These are phyloP conservation scores for Platalea minor DNA, from an alignment of 2,797 vertebrate species.

Conservation along the genomic window DNA sequence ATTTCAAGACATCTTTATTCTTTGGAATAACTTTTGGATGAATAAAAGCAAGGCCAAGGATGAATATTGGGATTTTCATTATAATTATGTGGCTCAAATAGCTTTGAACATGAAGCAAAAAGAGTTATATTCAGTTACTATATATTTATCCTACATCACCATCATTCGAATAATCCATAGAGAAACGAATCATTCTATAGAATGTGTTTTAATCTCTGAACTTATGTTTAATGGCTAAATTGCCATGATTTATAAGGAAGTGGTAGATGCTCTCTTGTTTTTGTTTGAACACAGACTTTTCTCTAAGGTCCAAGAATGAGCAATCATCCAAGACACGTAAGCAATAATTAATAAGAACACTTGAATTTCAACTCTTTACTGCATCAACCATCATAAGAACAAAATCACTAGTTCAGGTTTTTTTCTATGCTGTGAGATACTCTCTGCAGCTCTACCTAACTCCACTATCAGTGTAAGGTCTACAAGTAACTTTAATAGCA, in stretches of 20 bases:
- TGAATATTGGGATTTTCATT: not conserved
- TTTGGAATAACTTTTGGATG: not conserved
- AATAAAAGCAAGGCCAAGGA: not conserved
- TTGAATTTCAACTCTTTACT: not conserved
- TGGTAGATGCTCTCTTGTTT: conserved; percentile 11
- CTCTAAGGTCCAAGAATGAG: not conserved
- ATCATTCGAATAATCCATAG: not conserved
- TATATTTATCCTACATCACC: not conserved
- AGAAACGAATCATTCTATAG: conserved; percentile 17
- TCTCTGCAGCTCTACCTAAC: not conserved
- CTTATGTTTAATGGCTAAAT: not conserved
- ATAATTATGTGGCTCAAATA: not conserved
- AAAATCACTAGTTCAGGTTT: not conserved
- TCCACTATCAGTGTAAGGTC: not conserved
- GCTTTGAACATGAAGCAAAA: not conserved
- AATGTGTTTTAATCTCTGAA: conserved; percentile 27
- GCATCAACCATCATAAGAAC: not conserved
- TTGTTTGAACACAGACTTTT: conserved; percentile 28
- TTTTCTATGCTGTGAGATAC: not conserved
- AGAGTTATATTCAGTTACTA: not conserved
- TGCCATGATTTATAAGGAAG: conserved; percentile 53
- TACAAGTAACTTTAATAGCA: not conserved
- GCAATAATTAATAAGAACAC: not conserved
- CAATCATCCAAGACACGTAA: not conserved
- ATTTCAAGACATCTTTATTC: not conserved